Conservation (phyloP, 2,113 vertebrate species). For the Spheniscus mendiculus region DNA sequence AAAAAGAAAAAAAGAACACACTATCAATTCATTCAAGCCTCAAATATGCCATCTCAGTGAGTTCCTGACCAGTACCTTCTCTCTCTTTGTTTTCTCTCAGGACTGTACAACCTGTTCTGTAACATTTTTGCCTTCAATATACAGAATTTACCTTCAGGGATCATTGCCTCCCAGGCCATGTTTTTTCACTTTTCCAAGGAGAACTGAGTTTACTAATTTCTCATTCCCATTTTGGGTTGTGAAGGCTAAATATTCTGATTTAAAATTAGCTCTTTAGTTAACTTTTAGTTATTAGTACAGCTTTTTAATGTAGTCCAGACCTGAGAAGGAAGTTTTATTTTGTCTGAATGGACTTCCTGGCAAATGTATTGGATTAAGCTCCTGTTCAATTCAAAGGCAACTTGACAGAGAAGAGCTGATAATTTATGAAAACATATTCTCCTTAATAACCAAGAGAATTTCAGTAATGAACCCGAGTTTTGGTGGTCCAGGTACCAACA, state of each 20-base stretch:
- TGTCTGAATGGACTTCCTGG: background rate
- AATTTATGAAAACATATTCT: background rate
- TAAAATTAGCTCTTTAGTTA: background rate
- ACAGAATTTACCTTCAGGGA: background rate
- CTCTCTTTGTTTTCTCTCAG: background rate
- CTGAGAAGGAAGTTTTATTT: background rate
- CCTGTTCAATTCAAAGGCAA: background rate
- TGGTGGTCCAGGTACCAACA: background rate
- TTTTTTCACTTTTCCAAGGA: background rate
- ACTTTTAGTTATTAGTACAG: background rate
- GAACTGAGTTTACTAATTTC: background rate
- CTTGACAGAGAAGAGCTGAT: background rate
- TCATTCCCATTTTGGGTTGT: background rate
- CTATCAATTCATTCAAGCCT: background rate
- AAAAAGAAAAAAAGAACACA: background rate
- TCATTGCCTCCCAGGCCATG: background rate
- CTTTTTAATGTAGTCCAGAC: background rate
- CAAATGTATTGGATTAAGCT: background rate
- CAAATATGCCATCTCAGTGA: background rate
- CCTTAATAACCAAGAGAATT: background rate
- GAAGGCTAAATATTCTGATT: background rate
- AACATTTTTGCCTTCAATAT: background rate
- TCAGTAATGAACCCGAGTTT: background rate
- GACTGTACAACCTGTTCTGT: background rate
- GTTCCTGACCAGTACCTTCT: background rate